phyloP scores from a whole-genome alignment of 2,888 invertebrate genomes.

The Ptychoptera albimana region DNA sequence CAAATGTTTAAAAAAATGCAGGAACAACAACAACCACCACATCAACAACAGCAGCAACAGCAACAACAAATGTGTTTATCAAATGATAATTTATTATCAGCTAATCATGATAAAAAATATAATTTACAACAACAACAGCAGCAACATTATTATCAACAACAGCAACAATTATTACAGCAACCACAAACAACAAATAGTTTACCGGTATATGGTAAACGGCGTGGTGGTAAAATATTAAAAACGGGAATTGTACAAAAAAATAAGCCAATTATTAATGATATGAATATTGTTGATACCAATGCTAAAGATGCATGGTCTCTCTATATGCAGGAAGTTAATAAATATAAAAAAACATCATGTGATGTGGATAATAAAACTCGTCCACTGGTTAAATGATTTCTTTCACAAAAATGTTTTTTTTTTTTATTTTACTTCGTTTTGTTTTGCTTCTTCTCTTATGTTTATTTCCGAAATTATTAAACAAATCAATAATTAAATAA shows the following conservation, averaged over 20 bases:
- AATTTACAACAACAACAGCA: conserved; percentile 11
- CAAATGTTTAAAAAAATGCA: conserved; percentile 88
- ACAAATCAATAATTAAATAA: no score
- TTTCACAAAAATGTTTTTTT: no score
- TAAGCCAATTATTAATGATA: conserved; percentile 35
- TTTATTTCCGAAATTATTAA: no score
- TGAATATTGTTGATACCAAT: conserved; percentile 30
- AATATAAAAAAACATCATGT: conserved; percentile 82
- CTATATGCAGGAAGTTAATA: conserved; percentile 86
- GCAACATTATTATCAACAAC: conserved; percentile 13
- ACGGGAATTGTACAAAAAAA: conserved; percentile 81
- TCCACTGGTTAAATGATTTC: conserved; percentile 68
- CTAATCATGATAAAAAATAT: conserved; percentile 5
- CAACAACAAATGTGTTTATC: conserved; percentile 2
- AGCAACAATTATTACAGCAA: conserved; percentile 24
- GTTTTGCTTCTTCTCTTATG: no score
- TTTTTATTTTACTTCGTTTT: no score
- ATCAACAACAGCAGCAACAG: neutral
- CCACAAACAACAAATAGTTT: conserved; percentile 24
- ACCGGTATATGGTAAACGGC: conserved; percentile 58
- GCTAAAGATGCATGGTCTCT: conserved; percentile 85
- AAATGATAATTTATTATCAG: neutral
- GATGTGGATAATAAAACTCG: conserved; percentile 83
- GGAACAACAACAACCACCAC: conserved; percentile 29
- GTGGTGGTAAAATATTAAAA: conserved; percentile 74